A percentile compares a stretch with the other conserved stretches of the same genome.
Conservation (phyloP, 1,140 invertebrate genomes). For the Drosophila rhopaloa region DNA sequence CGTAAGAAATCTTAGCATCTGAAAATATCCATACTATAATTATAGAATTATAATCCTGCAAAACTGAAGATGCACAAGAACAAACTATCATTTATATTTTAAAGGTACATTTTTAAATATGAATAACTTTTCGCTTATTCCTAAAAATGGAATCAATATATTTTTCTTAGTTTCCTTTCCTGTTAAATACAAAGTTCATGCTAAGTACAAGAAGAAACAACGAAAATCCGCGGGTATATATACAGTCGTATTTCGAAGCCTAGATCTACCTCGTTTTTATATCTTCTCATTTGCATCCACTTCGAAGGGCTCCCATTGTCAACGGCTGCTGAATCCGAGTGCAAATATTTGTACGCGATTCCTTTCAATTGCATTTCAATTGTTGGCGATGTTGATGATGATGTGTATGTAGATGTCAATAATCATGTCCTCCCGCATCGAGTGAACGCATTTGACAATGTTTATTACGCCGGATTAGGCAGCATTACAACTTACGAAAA, state of each 20-base stretch:
- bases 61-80: no score
- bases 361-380: slow-evolving; percentile 81
- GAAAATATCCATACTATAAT: no score
- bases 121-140: no score
- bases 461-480: slow-evolving; percentile 82
- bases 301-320: slow-evolving; percentile 51
- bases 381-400: slow-evolving; percentile 42
- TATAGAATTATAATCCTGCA: no score
- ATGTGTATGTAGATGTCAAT: slow-evolving; percentile 37
- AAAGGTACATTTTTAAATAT: no score
- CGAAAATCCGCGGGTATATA: neutral
- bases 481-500: slow-evolving; percentile 69
- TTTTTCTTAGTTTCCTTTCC: no score
- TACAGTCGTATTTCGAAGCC: neutral
- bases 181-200: no score
- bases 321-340: slow-evolving; percentile 49
- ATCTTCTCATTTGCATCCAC: slow-evolving; percentile 26
- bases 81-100: no score
- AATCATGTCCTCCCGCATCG: slow-evolving; percentile 65
- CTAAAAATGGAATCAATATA: no score
- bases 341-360: slow-evolving; percentile 77
- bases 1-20: no score
- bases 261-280: slow-evolving; percentile 1
- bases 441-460: slow-evolving; percentile 61
- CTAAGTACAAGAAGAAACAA: no score